Base-by-base conservation (phyloP, 2,113 vertebrate genomes). In the Telmatochromis sp. region DNA sequence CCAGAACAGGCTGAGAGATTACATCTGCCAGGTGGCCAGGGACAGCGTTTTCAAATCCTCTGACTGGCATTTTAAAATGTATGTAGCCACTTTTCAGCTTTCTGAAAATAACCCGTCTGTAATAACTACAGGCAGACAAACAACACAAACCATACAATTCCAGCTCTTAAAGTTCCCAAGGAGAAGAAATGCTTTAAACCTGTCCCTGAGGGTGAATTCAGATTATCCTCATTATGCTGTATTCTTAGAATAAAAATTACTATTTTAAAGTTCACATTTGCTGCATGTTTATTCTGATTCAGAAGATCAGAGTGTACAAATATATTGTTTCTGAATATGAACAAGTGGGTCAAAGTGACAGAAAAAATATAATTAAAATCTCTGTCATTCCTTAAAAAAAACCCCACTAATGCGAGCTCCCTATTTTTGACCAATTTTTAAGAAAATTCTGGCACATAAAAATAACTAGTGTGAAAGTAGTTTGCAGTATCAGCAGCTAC, bases 371-470 rank as follows among this genome's bases (percentile, higher is more conserved):
- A 26, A 45, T 45, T 7, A 11, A 17, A 73, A 73, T 73, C 0
- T 8, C 40, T 7, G 3, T 45, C 21, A 73, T 73, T 45, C 3
- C 45, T 45, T 17, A 6, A 42, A 15, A 31, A 63, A 37, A 35
- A 0, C 0, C 4, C 6, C n/a, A 70, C 11, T 42, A 70, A 23
- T 15, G 35, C 3, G 1, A 42, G 37, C 13, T 73, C 21, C 68
- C 37, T 45, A 19, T 78, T 49, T 78, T 31, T 12, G 26, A 78
- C 7, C 4, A 7, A 4, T 2, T 51, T 79, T 33, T 51, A 51
- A 21, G 23, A 49, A 70, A 37, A 68, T 65, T 7, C 4, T 4
- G 1, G n/a, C 81, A 85, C 2, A 42, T 53, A 23, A 33, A 80
- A 40, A 45, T 45, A 45, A 73, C 37, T 14, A 17, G 65, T 23